These are phyloP conservation scores for Notechis scutatus DNA, from an alignment of 2,113 vertebrate species.

Conservation along the genomic window DNA sequence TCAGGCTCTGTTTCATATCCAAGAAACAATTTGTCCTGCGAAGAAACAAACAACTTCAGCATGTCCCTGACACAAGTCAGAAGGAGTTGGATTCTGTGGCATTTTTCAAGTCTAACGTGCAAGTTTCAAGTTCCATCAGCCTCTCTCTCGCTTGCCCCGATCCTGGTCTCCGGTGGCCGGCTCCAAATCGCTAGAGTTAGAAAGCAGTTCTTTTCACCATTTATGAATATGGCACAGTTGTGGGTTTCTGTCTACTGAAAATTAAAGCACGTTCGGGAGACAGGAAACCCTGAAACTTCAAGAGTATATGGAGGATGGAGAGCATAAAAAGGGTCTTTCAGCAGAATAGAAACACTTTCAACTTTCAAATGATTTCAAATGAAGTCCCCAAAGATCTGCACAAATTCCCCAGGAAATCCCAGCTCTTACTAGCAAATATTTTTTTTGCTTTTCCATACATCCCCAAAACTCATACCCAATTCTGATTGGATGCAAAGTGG, in stretches of 20 bases:
- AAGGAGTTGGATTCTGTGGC: background rate
- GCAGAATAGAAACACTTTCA: slow-evolving; percentile 34
- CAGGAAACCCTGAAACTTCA: background rate
- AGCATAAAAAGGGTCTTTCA: slow-evolving; percentile 46
- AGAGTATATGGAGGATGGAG: background rate
- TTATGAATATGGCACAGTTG: background rate
- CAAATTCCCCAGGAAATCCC: background rate
- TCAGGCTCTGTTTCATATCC: background rate
- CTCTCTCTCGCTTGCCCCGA: background rate
- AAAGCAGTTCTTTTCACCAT: slow-evolving; percentile 2
- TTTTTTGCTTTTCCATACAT: background rate
- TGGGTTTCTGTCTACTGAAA: slow-evolving; percentile 33
- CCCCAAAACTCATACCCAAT: background rate
- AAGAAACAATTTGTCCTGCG: background rate
- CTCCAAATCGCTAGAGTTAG: background rate
- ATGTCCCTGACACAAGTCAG: background rate
- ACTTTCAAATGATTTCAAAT: background rate
- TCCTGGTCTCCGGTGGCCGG: background rate
- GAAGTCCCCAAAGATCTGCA: background rate
- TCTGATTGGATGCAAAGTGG: background rate
- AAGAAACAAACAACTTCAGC: background rate
- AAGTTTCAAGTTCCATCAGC: background rate
- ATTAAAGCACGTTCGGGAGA: slow-evolving; percentile 2
- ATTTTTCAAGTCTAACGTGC: background rate
- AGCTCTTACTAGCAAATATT: background rate